Evolutionary conservation across 92 coral and sea anemone genomes (phyloP).

Genomic region (Umimayanthus chanpuru): DNA sequence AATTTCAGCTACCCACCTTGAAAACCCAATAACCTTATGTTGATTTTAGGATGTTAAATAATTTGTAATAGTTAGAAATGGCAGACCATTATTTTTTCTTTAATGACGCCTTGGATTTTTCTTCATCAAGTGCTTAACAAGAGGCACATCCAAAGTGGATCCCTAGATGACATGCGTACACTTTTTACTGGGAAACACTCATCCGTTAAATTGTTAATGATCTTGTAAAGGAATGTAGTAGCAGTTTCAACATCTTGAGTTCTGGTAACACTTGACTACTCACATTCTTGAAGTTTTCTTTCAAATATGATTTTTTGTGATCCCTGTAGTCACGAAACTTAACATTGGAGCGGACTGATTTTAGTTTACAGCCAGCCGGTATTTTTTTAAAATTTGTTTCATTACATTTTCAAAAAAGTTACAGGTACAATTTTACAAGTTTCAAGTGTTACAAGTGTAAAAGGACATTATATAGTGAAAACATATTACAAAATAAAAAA

Average conservation of each 20-base stretch:
- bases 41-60: too few relatives aligned
- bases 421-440: too few relatives aligned
- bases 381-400: too few relatives aligned
- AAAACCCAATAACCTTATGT: too few relatives aligned
- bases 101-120: constrained; percentile 25
- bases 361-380: constrained; percentile 38
- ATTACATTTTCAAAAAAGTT: too few relatives aligned
- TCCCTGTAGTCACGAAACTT: constrained; percentile 32
- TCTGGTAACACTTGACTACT: constrained; percentile 7
- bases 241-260: constrained; percentile 34
- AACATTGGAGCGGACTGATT: constrained; percentile 26
- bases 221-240: constrained; percentile 20
- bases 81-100: too few relatives aligned
- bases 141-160: constrained; percentile 31
- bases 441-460: too few relatives aligned
- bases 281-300: neutral
- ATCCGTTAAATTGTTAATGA: constrained; percentile 29
- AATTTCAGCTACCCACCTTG: too few relatives aligned
- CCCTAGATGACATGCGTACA: constrained; percentile 34
- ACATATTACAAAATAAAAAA: too few relatives aligned
- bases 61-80: too few relatives aligned
- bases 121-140: constrained; percentile 24
- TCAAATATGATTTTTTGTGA: constrained; percentile 21
- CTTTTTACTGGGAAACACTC: constrained; percentile 32
- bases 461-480: too few relatives aligned